phyloP scores from a whole-genome alignment of 2,113 vertebrate species.

The Lophotis ruficrista region DNA sequence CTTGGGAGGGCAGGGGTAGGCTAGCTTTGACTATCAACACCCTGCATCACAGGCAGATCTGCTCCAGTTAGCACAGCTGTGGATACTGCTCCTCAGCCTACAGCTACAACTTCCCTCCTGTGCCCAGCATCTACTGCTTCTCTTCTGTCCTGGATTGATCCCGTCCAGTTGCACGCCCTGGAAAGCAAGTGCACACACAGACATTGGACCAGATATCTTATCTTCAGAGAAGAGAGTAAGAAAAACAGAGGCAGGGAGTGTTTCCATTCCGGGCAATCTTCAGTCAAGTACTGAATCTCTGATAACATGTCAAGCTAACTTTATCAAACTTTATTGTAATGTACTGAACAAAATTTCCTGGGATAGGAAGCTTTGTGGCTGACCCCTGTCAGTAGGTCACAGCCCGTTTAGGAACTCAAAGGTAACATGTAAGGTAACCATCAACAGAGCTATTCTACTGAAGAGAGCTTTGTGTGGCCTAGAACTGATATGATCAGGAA shows the following conservation, averaged over 20 bases:
- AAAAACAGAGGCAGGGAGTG: background rate
- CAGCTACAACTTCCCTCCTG: background rate
- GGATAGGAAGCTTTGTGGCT: background rate
- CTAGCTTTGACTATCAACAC: background rate
- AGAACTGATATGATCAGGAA: background rate
- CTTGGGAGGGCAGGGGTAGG: background rate
- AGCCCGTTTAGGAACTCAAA: background rate
- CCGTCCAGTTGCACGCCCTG: background rate
- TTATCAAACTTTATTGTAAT: background rate
- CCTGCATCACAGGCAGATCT: background rate
- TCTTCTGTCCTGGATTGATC: background rate
- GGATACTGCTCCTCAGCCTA: background rate
- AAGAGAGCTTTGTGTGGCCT: background rate
- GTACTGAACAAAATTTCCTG: background rate
- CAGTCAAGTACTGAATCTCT: background rate
- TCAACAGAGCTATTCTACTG: background rate
- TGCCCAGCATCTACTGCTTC: background rate
- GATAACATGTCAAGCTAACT: background rate
- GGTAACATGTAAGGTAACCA: background rate
- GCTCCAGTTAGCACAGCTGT: background rate
- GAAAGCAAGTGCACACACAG: background rate
- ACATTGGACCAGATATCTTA: slow-evolving; percentile 31
- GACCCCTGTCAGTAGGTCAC: background rate
- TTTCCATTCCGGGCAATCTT: background rate
- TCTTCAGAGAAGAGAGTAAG: background rate